Evolutionary conservation across 2,113 vertebrate species (phyloP).

Genomic region (Alaudala cheleensis): DNA sequence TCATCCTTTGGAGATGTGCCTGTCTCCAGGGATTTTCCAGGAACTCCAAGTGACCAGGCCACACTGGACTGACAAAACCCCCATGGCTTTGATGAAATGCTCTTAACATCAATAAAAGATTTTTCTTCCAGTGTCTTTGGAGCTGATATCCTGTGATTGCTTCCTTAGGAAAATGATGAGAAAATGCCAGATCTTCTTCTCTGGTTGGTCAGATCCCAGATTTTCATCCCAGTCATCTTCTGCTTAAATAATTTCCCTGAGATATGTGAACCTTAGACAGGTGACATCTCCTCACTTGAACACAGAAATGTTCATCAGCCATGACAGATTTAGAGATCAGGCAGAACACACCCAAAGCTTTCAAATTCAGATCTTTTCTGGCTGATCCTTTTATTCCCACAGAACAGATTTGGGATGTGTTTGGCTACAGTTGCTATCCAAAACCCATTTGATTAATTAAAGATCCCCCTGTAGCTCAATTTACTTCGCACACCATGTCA

Average conservation of each 20-base stretch:
- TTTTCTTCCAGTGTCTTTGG: background rate
- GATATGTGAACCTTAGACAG: background rate
- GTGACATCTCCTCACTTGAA: background rate
- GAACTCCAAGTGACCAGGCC: rapidly evolving
- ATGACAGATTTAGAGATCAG: background rate
- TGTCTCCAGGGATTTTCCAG: background rate
- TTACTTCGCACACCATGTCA: background rate
- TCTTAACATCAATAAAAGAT: rapidly evolving
- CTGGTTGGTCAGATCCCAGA: background rate
- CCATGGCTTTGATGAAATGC: too few species aligned
- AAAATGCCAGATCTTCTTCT: background rate
- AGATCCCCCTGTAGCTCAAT: background rate
- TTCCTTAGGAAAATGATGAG: background rate
- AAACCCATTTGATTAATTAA: background rate
- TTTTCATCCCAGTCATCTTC: background rate
- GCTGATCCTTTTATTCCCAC: background rate
- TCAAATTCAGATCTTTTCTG: background rate
- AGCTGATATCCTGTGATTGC: background rate
- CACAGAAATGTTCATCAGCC: background rate
- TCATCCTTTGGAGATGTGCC: background rate
- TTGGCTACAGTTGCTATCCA: background rate
- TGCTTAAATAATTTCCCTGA: background rate
- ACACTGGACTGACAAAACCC: background rate
- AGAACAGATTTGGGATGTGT: background rate
- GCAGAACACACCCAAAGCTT: background rate